Base-by-base conservation (phyloP, 2,888 invertebrate species). In the Hyppa rectilinea region DNA sequence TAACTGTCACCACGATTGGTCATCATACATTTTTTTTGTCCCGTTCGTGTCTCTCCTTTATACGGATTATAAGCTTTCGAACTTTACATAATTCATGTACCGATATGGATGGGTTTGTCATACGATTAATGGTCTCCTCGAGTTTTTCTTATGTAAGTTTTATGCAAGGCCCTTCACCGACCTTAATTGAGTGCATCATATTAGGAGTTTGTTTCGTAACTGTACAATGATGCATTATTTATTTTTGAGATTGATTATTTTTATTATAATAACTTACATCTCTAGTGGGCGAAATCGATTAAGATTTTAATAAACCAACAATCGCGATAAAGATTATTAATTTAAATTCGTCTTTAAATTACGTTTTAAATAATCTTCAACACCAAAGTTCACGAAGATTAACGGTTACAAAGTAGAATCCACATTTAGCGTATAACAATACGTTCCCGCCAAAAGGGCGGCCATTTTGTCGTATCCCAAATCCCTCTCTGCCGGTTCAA, bases 1-100 rank as follows among this genome's bases (percentile, higher is more conserved):
- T 88, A 84, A 72, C 84, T 86, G 88, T 88, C 89, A 56, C 85
- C 86, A 71, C 72, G 78, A 84, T 85, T 87, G 88, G 88, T 63
- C 83, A 85, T 82, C 79, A 84, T 82, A 80, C 73, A 82, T 80
- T 85, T 84, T 85, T 84, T 82, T 78, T 76, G 76, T 79, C 67
- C 78, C 67, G 67, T 79, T 66, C 78, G 50, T 74, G 79, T 76
- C 77, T 73, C 67, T 75, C 52, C 83, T 85, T 74, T 83, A 80
- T 81, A 85, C 76, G 85, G 85, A 79, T 84, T 86, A 84, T 66
- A 68, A 67, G 73, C 85, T 79, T 79, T 83, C 85, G 71, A 81
- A 83, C 70, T 83, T 83, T 85, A 86, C 85, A 83, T 81, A 86
- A 85, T 72, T 75, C 78, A 67, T 63, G 68, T 70, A 78, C 85